Base-by-base conservation (phyloP, 1,140 invertebrate genomes). In the Brachionus sp. region DNA sequence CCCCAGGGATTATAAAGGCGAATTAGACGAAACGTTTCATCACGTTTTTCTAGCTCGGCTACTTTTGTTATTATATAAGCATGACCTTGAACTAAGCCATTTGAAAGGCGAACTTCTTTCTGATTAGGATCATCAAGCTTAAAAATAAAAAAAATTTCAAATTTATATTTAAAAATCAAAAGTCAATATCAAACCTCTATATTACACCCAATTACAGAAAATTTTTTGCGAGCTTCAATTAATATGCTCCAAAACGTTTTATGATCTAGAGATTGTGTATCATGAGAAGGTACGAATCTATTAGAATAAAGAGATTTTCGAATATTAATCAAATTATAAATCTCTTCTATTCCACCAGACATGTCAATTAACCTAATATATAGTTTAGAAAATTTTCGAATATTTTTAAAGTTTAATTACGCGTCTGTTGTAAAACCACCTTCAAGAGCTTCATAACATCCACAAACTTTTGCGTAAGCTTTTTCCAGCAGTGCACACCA, bases 1-100 rank as follows among this genome's bases (percentile, higher is more conserved):
- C 96, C 97, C 97, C 96, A 98, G 0, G 97, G 97, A 91, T 98
- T 98, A n/a, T 70, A 68, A 29, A 83, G 44, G 0, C 80, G 16
- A 29, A 83, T 10, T 0, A 83, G 23, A 16, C 44, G 39, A 73
- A 35, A 73, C 10, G 39, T 44, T n/a, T 23, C 25, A 35, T 70
- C 80, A 44, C 64, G 62, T 7, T 9, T 83, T 83, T 83, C 42
- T 16, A 83, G 25, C 23, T 75, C 44, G 16, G 82, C 82, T 33
- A 83, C 70, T 83, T 64, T 62, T 33, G 82, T 83, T 4, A 83
- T 83, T 23, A 64, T 66, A 29, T 73, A 83, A 83, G 82, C 82
- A 75, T 83, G 80, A 12, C 80, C 80, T 70, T 50, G 62, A 29
- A 83, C 80, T 2, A 83, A 62, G 6, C 80, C 80, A 53, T 68